phyloP scores from a whole-genome alignment of 2,888 invertebrate genomes.

The Scaptomyza reducta region DNA sequence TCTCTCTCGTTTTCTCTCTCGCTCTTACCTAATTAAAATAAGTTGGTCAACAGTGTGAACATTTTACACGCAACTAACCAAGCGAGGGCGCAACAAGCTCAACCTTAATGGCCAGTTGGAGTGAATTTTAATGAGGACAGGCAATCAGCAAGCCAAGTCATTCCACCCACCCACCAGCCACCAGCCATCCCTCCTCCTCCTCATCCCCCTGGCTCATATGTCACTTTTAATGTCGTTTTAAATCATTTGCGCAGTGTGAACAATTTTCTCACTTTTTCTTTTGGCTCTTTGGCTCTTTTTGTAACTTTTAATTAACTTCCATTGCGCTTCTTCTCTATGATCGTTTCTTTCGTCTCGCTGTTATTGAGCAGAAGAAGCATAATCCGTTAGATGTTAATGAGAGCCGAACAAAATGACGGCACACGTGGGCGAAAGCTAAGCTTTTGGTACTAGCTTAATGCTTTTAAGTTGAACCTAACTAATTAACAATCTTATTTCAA shows the following conservation, averaged over 20 bases:
- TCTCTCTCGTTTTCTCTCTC: neutral
- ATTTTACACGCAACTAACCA: conserved; percentile 60
- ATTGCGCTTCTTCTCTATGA: conserved; percentile 2
- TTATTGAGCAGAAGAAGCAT: neutral
- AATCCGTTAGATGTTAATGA: conserved; percentile 44
- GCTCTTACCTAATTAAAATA: conserved; percentile 64
- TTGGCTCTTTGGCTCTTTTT: neutral
- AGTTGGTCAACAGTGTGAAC: conserved; percentile 65
- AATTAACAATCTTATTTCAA: neutral
- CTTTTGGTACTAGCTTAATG: neutral
- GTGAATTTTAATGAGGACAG: conserved; percentile 60
- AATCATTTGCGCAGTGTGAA: conserved; percentile 49
- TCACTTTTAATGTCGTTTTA: conserved; percentile 74
- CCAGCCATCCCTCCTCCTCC: neutral
- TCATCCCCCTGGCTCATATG: conserved; percentile 32
- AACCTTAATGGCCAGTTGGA: conserved; percentile 54
- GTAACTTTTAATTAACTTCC: conserved; percentile 43
- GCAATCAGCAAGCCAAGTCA: conserved; percentile 46
- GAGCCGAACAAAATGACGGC: conserved; percentile 52
- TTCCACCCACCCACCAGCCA: neutral
- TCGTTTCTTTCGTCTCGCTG: conserved; percentile 3
- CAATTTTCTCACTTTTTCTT: conserved; percentile 16
- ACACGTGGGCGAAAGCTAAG: neutral
- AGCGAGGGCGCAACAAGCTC: conserved; percentile 19
- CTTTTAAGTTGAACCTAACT: neutral